These are phyloP conservation scores for Cephus pygmeus DNA, from an alignment of 2,888 invertebrate species.

Conservation along the genomic window DNA sequence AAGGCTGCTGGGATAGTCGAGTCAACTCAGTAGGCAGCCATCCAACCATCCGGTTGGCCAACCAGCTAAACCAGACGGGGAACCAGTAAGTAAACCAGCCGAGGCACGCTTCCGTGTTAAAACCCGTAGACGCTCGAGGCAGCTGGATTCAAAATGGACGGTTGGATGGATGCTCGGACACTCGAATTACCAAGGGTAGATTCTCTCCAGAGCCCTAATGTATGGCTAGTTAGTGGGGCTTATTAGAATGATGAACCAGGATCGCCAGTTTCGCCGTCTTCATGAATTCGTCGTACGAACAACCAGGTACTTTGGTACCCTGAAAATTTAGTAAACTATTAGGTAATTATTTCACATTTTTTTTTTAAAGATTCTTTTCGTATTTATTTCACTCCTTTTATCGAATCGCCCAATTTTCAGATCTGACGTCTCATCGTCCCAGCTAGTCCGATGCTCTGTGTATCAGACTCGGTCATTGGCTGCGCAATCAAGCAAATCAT, in stretches of 20 bases:
- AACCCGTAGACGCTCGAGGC: neutral
- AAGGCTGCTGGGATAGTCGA: neutral
- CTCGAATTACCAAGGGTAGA: conserved; percentile 32
- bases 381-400: neutral
- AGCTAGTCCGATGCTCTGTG: neutral
- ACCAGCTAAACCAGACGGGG: conserved; percentile 25
- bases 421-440: neutral
- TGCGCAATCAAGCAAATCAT: conserved; percentile 60
- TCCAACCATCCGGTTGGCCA: neutral
- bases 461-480: conserved; percentile 21
- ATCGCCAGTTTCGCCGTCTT: neutral
- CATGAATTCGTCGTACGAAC: neutral
- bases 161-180: conserved; percentile 19
- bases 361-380: too few species aligned
- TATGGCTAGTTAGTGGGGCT: conserved; percentile 20
- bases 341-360: neutral
- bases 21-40: conserved; percentile 4
- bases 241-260: conserved; percentile 28
- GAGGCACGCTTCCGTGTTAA: neutral
- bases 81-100: conserved; percentile 20
- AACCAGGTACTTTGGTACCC: neutral
- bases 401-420: neutral
- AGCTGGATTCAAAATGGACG: conserved; percentile 2
- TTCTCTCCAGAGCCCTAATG: conserved; percentile 14
- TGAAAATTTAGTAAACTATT: neutral